Evolutionary conservation across 2,113 vertebrate species (phyloP), one percentile per base, ranked within the genome.

Genomic region (Ophiodon elongatus): DNA sequence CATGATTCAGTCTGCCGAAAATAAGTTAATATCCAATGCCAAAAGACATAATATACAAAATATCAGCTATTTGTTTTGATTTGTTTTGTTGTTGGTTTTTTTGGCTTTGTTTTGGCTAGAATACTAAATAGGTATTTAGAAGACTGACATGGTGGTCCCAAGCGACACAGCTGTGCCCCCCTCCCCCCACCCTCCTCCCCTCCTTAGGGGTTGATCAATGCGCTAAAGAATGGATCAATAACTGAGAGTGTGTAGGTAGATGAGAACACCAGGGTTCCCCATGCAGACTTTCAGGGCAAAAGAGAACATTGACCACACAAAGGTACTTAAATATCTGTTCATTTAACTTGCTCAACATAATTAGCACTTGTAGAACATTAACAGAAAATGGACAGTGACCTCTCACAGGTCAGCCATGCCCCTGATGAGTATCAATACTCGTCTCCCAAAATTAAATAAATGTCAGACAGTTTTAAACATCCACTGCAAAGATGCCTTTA

Each of bases 201-300:
- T 4, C 31, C 50, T 54, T 47, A 33, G 50, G 37, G 57, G 52
- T 59, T n/a, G 31, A 92, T 93, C 87, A 91, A 92, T 87, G 87
- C 72, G 50, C 62, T 87, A 29, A 80, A 80, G 79, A 70, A 82
- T 80, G 74, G 81, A 91, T 93, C 87, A 85, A 88, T 93, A 87
- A 79, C 17, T 80, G 88, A 29, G 39, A 73, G 83, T 37, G 45
- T 4, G 19, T 11, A 50, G 71, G 54, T 27, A 13, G n/a, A 4
- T 10, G 50, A 15, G 29, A 37, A 50, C 19, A 19, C 4, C 41
- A 43, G 39, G 29, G 39, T 14, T 33, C 41, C 66, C 50, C 2
- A 52, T 71, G 77, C 81, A 64, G 25, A n/a, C 13, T 50, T 41
- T 39, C 27, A 54, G 59, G 29, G 80, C 74, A 80, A 76, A 67